Evolutionary conservation across 2,888 invertebrate species (phyloP).

Genomic region (Therioaphis trifolii): DNA sequence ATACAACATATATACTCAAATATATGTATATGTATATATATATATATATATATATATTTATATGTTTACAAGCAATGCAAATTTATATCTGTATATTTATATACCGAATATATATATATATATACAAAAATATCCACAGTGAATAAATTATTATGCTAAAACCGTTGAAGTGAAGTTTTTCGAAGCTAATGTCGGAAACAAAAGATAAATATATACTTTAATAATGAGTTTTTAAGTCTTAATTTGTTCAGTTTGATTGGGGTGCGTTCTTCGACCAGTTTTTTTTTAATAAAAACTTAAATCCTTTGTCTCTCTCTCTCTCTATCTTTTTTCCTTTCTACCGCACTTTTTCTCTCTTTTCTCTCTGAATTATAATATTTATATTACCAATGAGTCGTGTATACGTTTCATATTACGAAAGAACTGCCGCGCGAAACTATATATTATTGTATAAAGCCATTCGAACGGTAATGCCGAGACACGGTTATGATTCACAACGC

Average conservation of each 20-base stretch:
- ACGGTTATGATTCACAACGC: neutral
- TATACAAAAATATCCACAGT: neutral
- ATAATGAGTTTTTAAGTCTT: slow-evolving; percentile 57
- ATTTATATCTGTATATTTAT: neutral
- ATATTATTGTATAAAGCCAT: no score
- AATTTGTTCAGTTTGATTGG: slow-evolving; percentile 46
- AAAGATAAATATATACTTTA: slow-evolving; percentile 50
- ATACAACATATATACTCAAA: no score
- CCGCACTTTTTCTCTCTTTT: no score
- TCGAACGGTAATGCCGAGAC: neutral
- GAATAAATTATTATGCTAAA: slow-evolving; percentile 15
- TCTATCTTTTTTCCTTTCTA: no score
- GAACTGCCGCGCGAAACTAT: no score
- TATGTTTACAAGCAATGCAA: no score
- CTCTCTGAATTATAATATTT: slow-evolving; percentile 18
- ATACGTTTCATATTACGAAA: neutral
- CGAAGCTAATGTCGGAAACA: neutral
- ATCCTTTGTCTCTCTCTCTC: slow-evolving; percentile 38
- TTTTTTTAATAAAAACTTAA: slow-evolving; percentile 35
- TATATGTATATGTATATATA: neutral
- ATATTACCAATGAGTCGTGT: neutral
- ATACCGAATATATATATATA: neutral
- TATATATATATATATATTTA: neutral
- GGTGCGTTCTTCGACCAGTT: neutral
- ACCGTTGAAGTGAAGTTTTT: slow-evolving; percentile 4